Evolutionary conservation across 2,888 invertebrate species (phyloP).

Genomic region (Lissocephala sabroskyi): DNA sequence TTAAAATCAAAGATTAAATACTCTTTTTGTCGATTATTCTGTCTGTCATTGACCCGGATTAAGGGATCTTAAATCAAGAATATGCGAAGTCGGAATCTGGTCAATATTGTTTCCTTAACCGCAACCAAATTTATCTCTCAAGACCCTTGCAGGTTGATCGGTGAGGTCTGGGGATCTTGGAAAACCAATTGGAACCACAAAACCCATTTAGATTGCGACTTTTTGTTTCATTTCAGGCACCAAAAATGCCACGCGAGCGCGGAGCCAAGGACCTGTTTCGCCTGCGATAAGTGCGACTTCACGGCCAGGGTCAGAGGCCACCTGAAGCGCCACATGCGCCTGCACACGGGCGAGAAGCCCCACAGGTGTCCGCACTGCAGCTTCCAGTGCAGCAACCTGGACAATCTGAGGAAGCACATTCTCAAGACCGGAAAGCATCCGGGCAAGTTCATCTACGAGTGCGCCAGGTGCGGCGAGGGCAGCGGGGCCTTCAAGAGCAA

Average conservation of each 20-base stretch:
- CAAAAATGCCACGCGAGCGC: constrained; percentile 59
- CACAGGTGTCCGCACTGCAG: constrained; percentile 89
- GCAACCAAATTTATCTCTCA: too few relatives aligned
- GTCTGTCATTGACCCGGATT: too few relatives aligned
- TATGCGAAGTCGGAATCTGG: too few relatives aligned
- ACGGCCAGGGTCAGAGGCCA: constrained; percentile 79
- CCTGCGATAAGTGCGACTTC: constrained; percentile 82
- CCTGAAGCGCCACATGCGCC: constrained; percentile 83
- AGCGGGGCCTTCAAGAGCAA: constrained; percentile 57
- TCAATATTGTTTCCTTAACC: too few relatives aligned
- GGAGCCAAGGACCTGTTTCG: constrained; percentile 70
- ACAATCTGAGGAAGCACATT: constrained; percentile 91
- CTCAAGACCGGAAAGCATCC: constrained; percentile 84
- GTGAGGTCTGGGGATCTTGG: too few relatives aligned
- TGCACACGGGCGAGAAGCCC: constrained; percentile 87
- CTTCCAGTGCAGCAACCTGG: constrained; percentile 84
- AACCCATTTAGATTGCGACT: too few relatives aligned
- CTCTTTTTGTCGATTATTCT: too few relatives aligned
- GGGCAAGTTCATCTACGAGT: constrained; percentile 85
- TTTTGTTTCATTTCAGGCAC: constrained; percentile 50
- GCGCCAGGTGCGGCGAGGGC: constrained; percentile 77
- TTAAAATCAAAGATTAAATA: too few relatives aligned
- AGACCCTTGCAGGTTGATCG: too few relatives aligned
- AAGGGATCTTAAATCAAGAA: too few relatives aligned
- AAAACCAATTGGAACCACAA: too few relatives aligned